Percentiles rank a stretch among this genome's conserved stretches.
These are phyloP conservation scores for Perdita meconis DNA, from an alignment of 2,888 invertebrate genomes.

Conservation along the genomic window DNA sequence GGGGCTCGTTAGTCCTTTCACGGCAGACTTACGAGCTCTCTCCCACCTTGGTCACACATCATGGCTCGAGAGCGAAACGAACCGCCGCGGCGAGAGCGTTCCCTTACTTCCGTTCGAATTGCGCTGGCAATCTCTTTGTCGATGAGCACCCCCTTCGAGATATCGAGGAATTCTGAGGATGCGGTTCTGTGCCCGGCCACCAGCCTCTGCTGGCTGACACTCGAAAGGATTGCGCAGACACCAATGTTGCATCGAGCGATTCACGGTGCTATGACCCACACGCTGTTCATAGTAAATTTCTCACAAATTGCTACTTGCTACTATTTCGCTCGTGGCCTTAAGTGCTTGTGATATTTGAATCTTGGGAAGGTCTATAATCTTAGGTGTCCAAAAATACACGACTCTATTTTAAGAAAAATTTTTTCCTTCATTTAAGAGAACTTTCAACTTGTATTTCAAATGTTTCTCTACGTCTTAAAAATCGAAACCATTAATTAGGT, in stretches of 20 bases:
- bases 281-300: too few relatives aligned
- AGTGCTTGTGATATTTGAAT: too few relatives aligned
- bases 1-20: slow-evolving; percentile 73
- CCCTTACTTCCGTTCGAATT: slow-evolving; percentile 65
- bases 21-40: slow-evolving; percentile 71
- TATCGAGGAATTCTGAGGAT: slow-evolving; percentile 48
- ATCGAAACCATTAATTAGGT: too few relatives aligned
- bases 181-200: neutral
- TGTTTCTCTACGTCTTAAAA: too few relatives aligned
- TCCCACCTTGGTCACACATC: slow-evolving; percentile 68
- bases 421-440: too few relatives aligned
- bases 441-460: too few relatives aligned
- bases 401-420: too few relatives aligned
- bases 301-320: too few relatives aligned
- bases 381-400: too few relatives aligned
- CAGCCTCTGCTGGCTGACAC: neutral
- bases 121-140: slow-evolving; percentile 47
- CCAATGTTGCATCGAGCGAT: neutral
- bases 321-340: too few relatives aligned
- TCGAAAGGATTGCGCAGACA: neutral
- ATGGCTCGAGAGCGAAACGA: slow-evolving; percentile 64
- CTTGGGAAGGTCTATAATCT: too few relatives aligned
- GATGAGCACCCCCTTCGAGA: slow-evolving; percentile 26
- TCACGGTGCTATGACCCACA: too few relatives aligned
- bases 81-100: slow-evolving; percentile 35